These are phyloP conservation scores for Megaleporinus macrocephalus DNA, from an alignment of 2,113 vertebrate species.

Conservation along the genomic window DNA sequence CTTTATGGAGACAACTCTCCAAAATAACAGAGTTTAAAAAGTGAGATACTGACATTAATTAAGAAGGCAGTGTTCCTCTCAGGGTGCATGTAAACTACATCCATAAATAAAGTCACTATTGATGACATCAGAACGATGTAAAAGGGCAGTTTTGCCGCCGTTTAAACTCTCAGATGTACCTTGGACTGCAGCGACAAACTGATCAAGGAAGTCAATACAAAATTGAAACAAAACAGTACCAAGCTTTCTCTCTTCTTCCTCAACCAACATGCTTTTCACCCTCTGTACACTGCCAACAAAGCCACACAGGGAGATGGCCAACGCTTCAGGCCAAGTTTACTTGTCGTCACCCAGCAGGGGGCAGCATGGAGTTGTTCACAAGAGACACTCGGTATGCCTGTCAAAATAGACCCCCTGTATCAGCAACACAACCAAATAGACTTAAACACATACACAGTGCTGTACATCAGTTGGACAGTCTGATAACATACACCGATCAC, in stretches of 20 bases:
- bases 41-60: neutral
- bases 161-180: constrained; percentile 4
- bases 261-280: constrained; percentile 23
- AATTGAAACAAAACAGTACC: constrained; percentile 42
- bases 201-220: neutral
- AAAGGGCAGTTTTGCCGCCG: constrained; percentile 9
- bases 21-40: neutral
- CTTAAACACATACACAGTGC: constrained; percentile 7
- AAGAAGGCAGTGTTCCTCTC: neutral
- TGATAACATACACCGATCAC: constrained; percentile 23
- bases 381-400: neutral
- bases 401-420: neutral
- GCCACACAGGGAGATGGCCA: neutral
- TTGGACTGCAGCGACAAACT: constrained; percentile 19
- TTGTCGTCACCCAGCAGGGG: constrained; percentile 44
- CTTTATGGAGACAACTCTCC: neutral
- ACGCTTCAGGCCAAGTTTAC: neutral
- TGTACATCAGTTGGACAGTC: constrained; percentile 17
- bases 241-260: constrained; percentile 7
- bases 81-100: constrained; percentile 9
- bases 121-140: neutral
- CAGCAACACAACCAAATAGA: constrained; percentile 24
- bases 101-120: neutral
- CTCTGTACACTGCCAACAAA: neutral
- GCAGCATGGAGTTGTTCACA: constrained; percentile 27